Base-by-base conservation (phyloP, 1,140 invertebrate genomes). In the Dreissena polymorpha region DNA sequence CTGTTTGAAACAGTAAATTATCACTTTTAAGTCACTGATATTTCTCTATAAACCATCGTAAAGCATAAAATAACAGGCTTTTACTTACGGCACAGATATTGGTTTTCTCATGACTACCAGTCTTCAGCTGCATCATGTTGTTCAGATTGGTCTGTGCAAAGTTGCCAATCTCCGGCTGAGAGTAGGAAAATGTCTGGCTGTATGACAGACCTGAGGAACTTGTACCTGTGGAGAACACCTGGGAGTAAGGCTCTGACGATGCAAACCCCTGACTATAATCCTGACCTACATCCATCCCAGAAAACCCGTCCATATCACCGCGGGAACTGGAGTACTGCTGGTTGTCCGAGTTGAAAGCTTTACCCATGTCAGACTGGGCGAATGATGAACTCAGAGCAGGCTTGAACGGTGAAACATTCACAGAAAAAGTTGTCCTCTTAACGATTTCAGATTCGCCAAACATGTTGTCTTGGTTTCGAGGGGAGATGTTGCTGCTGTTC, bases 11-110 rank as follows among this genome's bases (percentile, higher is more conserved):
- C n/a, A n/a, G n/a, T n/a, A n/a, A n/a, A n/a, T n/a, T n/a, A n/a
- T n/a, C n/a, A n/a, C n/a, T n/a, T n/a, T n/a, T n/a, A n/a, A n/a
- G n/a, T n/a, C n/a, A n/a, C n/a, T n/a, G n/a, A n/a, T n/a, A n/a
- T n/a, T n/a, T n/a, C n/a, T n/a, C n/a, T n/a, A n/a, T n/a, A n/a
- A n/a, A n/a, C n/a, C n/a, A n/a, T n/a, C n/a, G n/a, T n/a, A n/a
- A n/a, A n/a, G n/a, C n/a, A n/a, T n/a, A n/a, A n/a, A n/a, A n/a
- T n/a, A n/a, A n/a, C n/a, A 39, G 39, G 39, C 2, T 39, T 39
- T 39, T 39, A 39, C 78, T 86, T 86, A 92, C 91, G 94, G 96
- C 95, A 93, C 95, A 96, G 63, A 96, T 95, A 91, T 96, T 96
- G 71, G 94, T 95, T 39, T 91, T 90, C 85, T 93, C 92, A 23